A percentile compares a stretch with the other conserved stretches of the same genome.
Conservation (phyloP, 2,797 vertebrate genomes). For the Muraenolepis orangiensis region DNA sequence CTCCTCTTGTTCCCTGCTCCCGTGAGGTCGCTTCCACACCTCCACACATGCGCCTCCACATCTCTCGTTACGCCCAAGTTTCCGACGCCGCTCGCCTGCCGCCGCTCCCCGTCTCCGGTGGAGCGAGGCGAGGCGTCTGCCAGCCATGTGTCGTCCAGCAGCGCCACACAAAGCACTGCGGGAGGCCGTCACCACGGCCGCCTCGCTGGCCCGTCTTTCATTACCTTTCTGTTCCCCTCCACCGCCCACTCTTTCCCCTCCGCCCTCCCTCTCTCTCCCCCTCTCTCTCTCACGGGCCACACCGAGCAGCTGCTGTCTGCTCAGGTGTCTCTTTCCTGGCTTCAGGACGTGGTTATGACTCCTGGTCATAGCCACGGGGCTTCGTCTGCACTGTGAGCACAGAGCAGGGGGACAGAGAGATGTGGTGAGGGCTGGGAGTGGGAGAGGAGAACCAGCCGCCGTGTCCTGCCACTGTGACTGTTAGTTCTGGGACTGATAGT, state of each 20-base stretch:
- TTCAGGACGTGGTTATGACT: slow-evolving; percentile 36
- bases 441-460: slow-evolving; percentile 29
- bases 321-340: slow-evolving; percentile 72
- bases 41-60: slow-evolving; percentile 38
- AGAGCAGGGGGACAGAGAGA: slow-evolving; percentile 15
- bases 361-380: slow-evolving; percentile 32
- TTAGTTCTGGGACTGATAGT: neutral
- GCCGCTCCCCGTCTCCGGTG: slow-evolving; percentile 50
- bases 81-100: slow-evolving; percentile 50
- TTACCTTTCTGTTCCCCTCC: slow-evolving; percentile 71
- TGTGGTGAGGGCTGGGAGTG: neutral
- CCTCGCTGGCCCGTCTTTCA: slow-evolving; percentile 65
- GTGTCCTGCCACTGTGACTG: neutral
- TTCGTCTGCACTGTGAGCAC: slow-evolving; percentile 42
- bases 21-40: neutral
- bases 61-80: slow-evolving; percentile 71
- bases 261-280: slow-evolving; percentile 45
- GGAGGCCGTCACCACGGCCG: slow-evolving; percentile 34
- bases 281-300: slow-evolving; percentile 27
- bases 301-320: slow-evolving; percentile 65
- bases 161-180: slow-evolving; percentile 51
- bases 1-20: neutral
- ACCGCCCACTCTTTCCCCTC: slow-evolving; percentile 48
- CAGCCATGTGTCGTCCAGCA: slow-evolving; percentile 59
- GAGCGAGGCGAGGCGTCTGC: slow-evolving; percentile 47